Evolutionary conservation across 2,113 vertebrate genomes (phyloP).

Genomic region (Ammodytes dubius): DNA sequence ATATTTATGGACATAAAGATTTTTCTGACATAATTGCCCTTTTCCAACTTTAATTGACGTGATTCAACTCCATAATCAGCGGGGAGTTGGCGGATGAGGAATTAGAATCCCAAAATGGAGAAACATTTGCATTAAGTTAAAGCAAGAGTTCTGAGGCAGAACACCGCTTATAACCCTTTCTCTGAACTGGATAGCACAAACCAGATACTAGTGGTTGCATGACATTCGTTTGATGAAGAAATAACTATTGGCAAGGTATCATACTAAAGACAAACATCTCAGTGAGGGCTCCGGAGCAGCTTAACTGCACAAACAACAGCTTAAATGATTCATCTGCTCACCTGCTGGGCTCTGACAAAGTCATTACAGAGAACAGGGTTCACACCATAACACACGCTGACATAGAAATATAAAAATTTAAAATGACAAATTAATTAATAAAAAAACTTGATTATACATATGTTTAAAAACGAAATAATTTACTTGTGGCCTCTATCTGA

Average conservation of each 20-base stretch:
- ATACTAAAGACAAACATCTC: too few species aligned
- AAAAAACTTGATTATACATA: too few species aligned
- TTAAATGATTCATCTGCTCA: too few species aligned
- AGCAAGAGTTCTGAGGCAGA: conserved; percentile 36
- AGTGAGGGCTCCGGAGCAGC: too few species aligned
- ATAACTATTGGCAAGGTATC: background rate
- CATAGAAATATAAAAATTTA: too few species aligned
- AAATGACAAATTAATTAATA: too few species aligned
- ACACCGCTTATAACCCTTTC: conserved; percentile 25
- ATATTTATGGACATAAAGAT: conserved; percentile 17
- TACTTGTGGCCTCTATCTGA: too few species aligned
- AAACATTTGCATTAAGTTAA: conserved; percentile 47
- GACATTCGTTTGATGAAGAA: background rate
- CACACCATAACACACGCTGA: too few species aligned
- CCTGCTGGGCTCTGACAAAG: too few species aligned
- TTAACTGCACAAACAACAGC: too few species aligned
- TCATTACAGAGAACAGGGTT: too few species aligned
- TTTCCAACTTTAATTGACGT: conserved; percentile 7
- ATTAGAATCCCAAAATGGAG: conserved; percentile 22
- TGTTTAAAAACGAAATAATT: too few species aligned
- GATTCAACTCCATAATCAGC: conserved; percentile 23
- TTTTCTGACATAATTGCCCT: conserved; percentile 8
- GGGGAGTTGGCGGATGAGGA: conserved; percentile 1
- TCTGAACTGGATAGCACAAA: conserved; percentile 1
- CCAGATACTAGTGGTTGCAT: background rate